Percentiles rank a stretch among this genome's conserved stretches.
Conservation (phyloP, 2,113 vertebrate species). For the Gallinago media region DNA sequence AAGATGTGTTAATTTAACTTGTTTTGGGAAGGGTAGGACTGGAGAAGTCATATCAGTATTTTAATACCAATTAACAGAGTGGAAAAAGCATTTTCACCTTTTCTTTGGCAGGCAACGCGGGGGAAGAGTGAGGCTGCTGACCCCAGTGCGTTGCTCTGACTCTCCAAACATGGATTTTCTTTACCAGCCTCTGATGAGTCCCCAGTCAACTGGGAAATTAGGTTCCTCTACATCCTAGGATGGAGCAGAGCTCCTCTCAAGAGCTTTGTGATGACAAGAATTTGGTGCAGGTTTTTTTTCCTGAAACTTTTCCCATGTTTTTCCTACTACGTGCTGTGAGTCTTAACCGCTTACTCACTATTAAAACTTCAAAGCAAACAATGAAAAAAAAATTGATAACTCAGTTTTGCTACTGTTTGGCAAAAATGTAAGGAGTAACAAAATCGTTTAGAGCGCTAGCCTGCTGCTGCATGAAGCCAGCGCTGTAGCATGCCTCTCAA, state of each 20-base stretch:
- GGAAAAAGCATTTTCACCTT: background rate
- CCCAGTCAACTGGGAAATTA: background rate
- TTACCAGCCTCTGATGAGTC: background rate
- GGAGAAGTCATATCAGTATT: background rate
- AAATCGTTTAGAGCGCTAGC: background rate
- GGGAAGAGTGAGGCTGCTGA: accelerated
- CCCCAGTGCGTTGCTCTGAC: background rate
- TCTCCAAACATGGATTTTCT: background rate
- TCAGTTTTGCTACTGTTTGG: background rate
- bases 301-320: background rate
- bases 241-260: background rate
- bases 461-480: background rate
- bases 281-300: background rate
- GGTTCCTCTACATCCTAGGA: background rate
- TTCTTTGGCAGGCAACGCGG: background rate
- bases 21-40: background rate
- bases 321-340: background rate
- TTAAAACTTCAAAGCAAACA: background rate
- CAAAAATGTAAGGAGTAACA: accelerated
- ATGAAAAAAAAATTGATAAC: background rate
- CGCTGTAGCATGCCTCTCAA: accelerated
- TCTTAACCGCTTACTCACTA: background rate
- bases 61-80: background rate
- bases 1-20: background rate
- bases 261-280: background rate